phyloP scores from a whole-genome alignment of 92 coral and sea anemone species.

The Heliopora coerulea region DNA sequence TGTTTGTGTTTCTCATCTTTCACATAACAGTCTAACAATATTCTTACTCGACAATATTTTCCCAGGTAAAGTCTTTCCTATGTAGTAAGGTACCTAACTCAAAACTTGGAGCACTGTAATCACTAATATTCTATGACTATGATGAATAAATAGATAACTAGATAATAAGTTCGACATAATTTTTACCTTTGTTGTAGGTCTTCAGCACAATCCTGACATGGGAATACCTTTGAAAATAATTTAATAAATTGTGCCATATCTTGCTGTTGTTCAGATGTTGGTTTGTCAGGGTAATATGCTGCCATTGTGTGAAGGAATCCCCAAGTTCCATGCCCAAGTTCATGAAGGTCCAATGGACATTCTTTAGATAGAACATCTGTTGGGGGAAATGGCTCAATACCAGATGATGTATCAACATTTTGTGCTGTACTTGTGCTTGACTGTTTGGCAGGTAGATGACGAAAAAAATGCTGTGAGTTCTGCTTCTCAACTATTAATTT shows the following conservation, averaged over 20 bases:
- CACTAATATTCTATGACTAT: too few species aligned
- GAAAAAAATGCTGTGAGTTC: too few species aligned
- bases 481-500: too few species aligned
- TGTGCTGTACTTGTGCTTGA: background rate
- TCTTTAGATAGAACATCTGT: slow-evolving; percentile 45
- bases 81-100: too few species aligned
- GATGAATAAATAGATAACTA: too few species aligned
- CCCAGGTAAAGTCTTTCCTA: too few species aligned
- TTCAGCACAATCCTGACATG: slow-evolving; percentile 90
- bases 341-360: slow-evolving; percentile 81
- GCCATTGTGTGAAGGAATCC: slow-evolving; percentile 95
- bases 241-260: slow-evolving; percentile 80
- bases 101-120: too few species aligned
- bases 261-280: slow-evolving; percentile 65
- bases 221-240: slow-evolving; percentile 80
- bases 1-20: too few species aligned
- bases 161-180: too few species aligned
- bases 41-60: too few species aligned
- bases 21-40: too few species aligned
- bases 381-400: slow-evolving; percentile 6
- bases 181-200: slow-evolving; percentile 75
- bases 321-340: slow-evolving; percentile 91
- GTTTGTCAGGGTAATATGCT: slow-evolving; percentile 90
- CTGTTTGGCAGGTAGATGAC: background rate
- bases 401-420: background rate